Evolutionary conservation across 2,888 invertebrate species (phyloP).

Genomic region (Sceliomorpha sp.): DNA sequence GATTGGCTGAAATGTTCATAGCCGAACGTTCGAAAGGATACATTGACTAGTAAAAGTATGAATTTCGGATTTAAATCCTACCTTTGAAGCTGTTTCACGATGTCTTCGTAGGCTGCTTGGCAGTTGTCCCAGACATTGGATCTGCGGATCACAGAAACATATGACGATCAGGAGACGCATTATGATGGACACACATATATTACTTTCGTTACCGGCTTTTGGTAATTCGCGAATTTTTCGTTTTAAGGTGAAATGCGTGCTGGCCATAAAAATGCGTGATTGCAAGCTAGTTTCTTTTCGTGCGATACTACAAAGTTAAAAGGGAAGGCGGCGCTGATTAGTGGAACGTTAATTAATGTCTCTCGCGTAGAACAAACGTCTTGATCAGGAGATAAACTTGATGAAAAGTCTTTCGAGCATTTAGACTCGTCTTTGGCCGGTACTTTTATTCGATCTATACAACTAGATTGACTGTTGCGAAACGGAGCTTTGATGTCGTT

Average conservation of each 20-base stretch:
- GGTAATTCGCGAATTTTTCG: too few species aligned
- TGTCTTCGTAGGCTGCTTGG: conserved; percentile 96
- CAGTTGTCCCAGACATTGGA: conserved; percentile 93
- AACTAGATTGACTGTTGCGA: conserved; percentile 52
- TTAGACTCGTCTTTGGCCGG: conserved; percentile 54
- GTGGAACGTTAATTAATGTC: conserved; percentile 54
- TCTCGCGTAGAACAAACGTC: conserved; percentile 40
- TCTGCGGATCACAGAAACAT: conserved; percentile 68
- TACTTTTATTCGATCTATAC: conserved; percentile 71
- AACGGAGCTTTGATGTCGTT: conserved; percentile 75
- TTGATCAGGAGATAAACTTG: conserved; percentile 56
- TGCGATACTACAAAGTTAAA: conserved; percentile 13
- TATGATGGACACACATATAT: conserved; percentile 8
- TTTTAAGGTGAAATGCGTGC: too few species aligned
- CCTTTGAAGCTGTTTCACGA: conserved; percentile 97
- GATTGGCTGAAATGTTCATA: too few species aligned
- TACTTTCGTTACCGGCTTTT: too few species aligned
- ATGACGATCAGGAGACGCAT: conserved; percentile 42
- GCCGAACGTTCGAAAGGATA: too few species aligned
- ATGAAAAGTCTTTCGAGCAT: conserved; percentile 65
- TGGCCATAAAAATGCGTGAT: too few species aligned
- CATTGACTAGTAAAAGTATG: too few species aligned
- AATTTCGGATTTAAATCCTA: too few species aligned
- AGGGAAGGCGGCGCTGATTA: conserved; percentile 45
- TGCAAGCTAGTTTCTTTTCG: not conserved